Evolutionary conservation across 2,113 vertebrate species (phyloP).

Genomic region (Apteryx owenii): DNA sequence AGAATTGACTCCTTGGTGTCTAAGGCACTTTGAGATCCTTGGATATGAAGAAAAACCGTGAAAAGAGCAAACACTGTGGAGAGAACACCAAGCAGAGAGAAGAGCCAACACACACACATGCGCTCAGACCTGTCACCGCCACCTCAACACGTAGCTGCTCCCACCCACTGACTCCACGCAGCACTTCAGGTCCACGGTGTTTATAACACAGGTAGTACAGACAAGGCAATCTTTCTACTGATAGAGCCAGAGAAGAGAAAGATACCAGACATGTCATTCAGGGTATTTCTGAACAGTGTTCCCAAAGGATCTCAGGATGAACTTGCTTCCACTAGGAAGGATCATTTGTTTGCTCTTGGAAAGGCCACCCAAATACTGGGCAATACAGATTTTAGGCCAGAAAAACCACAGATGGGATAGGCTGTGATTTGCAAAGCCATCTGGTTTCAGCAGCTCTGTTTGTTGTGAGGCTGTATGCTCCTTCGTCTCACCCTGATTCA

Average conservation of each 20-base stretch:
- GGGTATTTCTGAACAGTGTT: constrained; percentile 49
- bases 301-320: constrained; percentile 59
- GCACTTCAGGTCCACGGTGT: background rate
- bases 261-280: background rate
- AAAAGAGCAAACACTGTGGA: background rate
- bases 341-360: constrained; percentile 34
- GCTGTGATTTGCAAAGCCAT: constrained; percentile 56
- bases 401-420: constrained; percentile 50
- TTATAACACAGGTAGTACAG: constrained; percentile 43
- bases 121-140: background rate
- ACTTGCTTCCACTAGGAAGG: constrained; percentile 69
- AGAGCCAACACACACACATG: rapidly evolving
- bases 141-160: background rate
- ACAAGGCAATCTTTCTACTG: constrained; percentile 49
- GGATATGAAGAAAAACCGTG: background rate
- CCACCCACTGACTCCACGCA: background rate
- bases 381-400: constrained; percentile 35
- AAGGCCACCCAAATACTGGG: constrained; percentile 54
- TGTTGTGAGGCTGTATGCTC: background rate
- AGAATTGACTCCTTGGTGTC: background rate
- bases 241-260: constrained; percentile 34
- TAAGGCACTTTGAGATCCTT: background rate
- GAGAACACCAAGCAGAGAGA: background rate
- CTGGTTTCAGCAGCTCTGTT: constrained; percentile 38
- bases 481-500: constrained; percentile 57